Conservation (phyloP, 2,797 vertebrate genomes). For the Sphaeramia orbicularis region DNA sequence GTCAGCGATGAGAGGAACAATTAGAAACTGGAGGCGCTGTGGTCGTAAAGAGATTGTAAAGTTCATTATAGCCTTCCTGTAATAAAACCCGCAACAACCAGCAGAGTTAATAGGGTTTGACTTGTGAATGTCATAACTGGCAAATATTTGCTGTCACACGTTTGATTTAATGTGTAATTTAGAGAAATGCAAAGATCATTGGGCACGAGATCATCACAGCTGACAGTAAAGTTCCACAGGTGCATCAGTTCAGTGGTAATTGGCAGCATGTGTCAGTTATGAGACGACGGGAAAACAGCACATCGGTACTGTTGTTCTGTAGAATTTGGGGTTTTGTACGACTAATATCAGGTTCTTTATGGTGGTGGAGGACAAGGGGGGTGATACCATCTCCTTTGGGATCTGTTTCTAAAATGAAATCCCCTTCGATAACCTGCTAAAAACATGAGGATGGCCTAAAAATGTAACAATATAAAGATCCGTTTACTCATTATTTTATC, state of each 20-base stretch:
- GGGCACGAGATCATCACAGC: not conserved
- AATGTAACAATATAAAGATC: too few relatives aligned
- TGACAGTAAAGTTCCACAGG: not conserved
- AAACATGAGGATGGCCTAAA: too few relatives aligned
- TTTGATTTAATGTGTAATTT: slow-evolving; percentile 1
- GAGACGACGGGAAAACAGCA: not conserved
- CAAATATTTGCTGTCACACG: not conserved
- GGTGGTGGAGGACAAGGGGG: too few relatives aligned
- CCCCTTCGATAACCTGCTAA: too few relatives aligned
- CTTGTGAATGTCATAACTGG: not conserved
- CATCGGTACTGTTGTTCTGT: not conserved
- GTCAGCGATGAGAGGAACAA: not conserved
- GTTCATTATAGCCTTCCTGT: slow-evolving; percentile 1
- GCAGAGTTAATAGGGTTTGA: not conserved
- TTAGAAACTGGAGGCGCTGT: not conserved
- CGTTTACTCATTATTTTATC: too few relatives aligned
- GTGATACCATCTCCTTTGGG: too few relatives aligned
- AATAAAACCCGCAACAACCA: slow-evolving; percentile 10
- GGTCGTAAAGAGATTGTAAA: not conserved
- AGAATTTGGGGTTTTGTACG: too few relatives aligned
- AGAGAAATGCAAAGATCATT: not conserved
- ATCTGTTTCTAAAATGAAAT: too few relatives aligned
- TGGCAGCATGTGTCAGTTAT: not conserved
- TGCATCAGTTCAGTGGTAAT: not conserved
- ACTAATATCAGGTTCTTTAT: too few relatives aligned